These are phyloP conservation scores for Schizotus pectinicornis DNA, from an alignment of 2,888 invertebrate species.

Conservation along the genomic window DNA sequence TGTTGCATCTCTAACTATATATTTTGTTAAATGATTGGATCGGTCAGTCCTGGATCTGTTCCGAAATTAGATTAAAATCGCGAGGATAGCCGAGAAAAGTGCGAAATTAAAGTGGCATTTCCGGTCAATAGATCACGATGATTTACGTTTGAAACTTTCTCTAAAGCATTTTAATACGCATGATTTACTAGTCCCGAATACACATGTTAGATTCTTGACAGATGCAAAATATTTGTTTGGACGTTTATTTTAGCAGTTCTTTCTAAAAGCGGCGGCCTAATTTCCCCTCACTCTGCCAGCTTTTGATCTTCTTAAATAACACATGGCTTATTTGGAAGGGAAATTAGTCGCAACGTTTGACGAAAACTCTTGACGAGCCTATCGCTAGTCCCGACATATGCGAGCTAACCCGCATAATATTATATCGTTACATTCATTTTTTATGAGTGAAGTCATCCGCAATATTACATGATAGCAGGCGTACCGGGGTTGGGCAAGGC, in stretches of 20 bases:
- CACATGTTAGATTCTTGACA: neutral
- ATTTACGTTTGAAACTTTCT: constrained; percentile 1
- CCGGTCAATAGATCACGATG: neutral
- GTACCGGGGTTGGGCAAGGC: constrained; percentile 11
- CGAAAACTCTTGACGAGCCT: neutral
- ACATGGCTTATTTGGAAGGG: neutral
- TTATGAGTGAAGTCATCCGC: constrained; percentile 24
- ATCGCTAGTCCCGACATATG: neutral
- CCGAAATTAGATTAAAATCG: neutral
- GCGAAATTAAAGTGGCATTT: neutral
- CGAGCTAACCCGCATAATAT: neutral
- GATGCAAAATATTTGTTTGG: neutral
- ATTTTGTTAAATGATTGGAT: too few species aligned
- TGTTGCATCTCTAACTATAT: too few species aligned
- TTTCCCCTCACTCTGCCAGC: neutral
- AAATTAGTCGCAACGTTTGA: neutral
- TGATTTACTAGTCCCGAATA: neutral
- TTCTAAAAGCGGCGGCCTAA: neutral
- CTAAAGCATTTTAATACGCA: neutral
- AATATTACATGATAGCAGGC: constrained; percentile 19
- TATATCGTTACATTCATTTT: constrained; percentile 14
- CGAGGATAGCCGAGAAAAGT: neutral
- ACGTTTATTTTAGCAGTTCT: neutral
- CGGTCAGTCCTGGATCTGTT: too few species aligned
- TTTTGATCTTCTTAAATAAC: neutral